Base-by-base conservation (phyloP, 2,113 vertebrate species). In the Lanius collurio region DNA sequence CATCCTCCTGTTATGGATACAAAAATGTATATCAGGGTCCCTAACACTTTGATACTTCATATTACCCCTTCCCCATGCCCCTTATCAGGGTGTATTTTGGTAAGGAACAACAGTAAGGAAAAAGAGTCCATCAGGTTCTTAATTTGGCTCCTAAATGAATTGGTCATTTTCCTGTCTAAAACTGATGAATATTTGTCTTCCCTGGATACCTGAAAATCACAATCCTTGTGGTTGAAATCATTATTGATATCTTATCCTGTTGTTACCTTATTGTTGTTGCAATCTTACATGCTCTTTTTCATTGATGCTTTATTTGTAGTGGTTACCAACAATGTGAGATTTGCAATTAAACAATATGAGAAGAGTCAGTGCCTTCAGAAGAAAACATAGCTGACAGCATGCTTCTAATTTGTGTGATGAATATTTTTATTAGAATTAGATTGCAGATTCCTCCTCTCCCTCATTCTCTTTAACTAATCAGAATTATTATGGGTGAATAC, bases 391-490 rank as follows among this genome's bases (percentile, higher is more conserved):
- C 55, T 55, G 12, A 62, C 42, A 64, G 15, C 3, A 55, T 16
- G 30, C 9, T 71, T 18, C 31, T 71, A 64, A 47, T 80, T 85
- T 80, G 18, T 55, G 42, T 67, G 39, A 62, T 31, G 67, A 21
- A 4, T 73, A 47, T 70, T 87, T 91, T 65, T 91, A 70, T 69
- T 63, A 69, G 23, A 90, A 74, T 46, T 69, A 87, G 57, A 85
- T 80, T 76, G 30, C 44, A 67, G 42, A 24, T 15, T n/a, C 12
- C 41, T 83, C 11, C 41, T 87, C 55, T 67, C 9, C 7, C 11
- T 6, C 3, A 23, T 41, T 85, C 23, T 33, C 7, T 79, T 79
- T 77, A 85, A 69, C 15, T 10, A 26, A 20, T 26, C 46, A 56
- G 53, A 91, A 74, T 73, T 85, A 93, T 83, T 83, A 37, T 6